Conservation (phyloP, 1,140 invertebrate genomes). For the Liolophura sinensis region DNA sequence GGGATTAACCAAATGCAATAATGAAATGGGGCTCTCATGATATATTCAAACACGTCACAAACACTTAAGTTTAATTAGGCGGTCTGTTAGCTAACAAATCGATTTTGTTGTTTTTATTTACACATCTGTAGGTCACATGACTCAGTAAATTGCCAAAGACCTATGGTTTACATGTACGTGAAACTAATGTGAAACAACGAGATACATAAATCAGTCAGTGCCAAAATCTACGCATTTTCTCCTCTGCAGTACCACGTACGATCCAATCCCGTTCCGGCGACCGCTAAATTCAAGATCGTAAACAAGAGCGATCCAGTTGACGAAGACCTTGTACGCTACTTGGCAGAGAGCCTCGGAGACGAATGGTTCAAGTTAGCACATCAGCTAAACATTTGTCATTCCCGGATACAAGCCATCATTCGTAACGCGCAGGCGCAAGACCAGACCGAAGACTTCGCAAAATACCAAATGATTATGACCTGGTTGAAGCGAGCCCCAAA, state of each 20-base stretch:
- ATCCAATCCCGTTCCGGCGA: slow-evolving; percentile 17
- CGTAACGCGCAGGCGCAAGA: slow-evolving; percentile 24
- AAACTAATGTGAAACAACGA: no score
- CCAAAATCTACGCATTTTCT: neutral
- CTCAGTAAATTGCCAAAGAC: no score
- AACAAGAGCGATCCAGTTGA: slow-evolving; percentile 35
- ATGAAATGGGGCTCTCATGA: no score
- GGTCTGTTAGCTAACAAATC: no score
- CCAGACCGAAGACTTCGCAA: slow-evolving; percentile 32
- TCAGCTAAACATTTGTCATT: slow-evolving; percentile 32
- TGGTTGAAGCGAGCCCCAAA: slow-evolving; percentile 51
- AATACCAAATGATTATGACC: slow-evolving; percentile 50
- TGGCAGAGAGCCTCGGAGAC: slow-evolving; percentile 45
- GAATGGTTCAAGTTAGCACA: slow-evolving; percentile 45
- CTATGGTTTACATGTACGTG: no score
- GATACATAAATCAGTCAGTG: no score
- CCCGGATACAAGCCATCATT: slow-evolving; percentile 42
- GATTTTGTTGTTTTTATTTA: no score
- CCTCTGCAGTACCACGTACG: slow-evolving; percentile 36
- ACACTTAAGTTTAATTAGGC: no score
- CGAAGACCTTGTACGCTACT: slow-evolving; percentile 32
- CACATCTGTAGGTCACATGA: no score
- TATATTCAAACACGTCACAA: no score
- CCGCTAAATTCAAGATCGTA: slow-evolving; percentile 34
- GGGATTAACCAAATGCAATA: no score